Evolutionary conservation across 2,888 invertebrate species (phyloP), one percentile per base, ranked within the genome.

Genomic region (Tachystola acroxantha): DNA sequence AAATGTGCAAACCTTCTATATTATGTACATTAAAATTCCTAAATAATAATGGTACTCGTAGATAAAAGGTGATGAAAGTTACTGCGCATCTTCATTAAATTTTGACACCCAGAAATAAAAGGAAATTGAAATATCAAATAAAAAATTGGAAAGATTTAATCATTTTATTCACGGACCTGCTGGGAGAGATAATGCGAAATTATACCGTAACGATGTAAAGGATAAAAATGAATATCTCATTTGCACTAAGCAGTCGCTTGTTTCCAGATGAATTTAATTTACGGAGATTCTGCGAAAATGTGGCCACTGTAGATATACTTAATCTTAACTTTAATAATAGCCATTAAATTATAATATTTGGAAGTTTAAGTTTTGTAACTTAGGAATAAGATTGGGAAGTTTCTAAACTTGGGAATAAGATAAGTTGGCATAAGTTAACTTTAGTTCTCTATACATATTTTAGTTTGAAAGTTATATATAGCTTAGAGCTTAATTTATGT

Each of bases 171-270:
- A 67, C 56, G 64, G 63, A 70, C 68, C 66, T 66, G 67, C 63
- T 59, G 57, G 50, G 61, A 59, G 59, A 75, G 63, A 71, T 75
- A 78, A 79, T 76, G 70, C 62, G 46, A 70, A 76, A 78, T 80
- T 77, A 78, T 77, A 68, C 74, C 56, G 67, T 59, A 67, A 69
- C 68, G 73, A 72, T 73, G 73, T 64, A 53, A 67, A 62, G 63
- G 65, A 75, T 74, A 75, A 74, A 75, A 80, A 76, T 73, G 70
- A 74, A 75, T 69, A 61, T 65, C 64, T 72, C 63, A 64, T 72
- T 64, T 59, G 60, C 51, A 57, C 55, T 64, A 65, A 68, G 59
- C 57, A 67, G 60, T 57, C 54, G 58, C 57, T 64, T 62, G 63
- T 66, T 69, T 48, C 46, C 36, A 47, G 53, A 57, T 64, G 59